Evolutionary conservation across 1,140 invertebrate species (phyloP), one percentile per base, ranked within the genome.

Genomic region (Parapsyche elsis): DNA sequence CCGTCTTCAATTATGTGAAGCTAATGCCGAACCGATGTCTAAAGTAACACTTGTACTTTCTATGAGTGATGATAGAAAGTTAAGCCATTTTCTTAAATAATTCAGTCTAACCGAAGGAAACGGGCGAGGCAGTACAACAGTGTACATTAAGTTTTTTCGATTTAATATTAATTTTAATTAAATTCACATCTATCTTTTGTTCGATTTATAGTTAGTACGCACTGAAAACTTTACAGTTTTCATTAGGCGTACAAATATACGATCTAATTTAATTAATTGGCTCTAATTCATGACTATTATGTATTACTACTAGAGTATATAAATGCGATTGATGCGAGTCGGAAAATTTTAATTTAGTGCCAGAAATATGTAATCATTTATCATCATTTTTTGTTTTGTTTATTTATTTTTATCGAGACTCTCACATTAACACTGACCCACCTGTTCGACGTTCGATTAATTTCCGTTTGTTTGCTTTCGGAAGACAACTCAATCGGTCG

Each of bases 31-130:
- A 74, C 45, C 45, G 45, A 49, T 12, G 30, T 74, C 45, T 74
- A 12, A n/a, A 53, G 12, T 23, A 49, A 74, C 71, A 74, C 71
- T 74, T 74, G 71, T 45, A 16, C 30, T 74, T 74, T 74, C 71
- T 74, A 74, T 74, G 71, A 74, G 19, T 38, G 71, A 74, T 74
- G 71, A 53, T 74, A 74, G 71, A 74, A 74, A 74, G 71, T 53
- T 23, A 44, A 45, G 16, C 12, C 46, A n/a, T 74, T 53, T 74
- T 53, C 30, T 38, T 38, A 38, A 38, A 38, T 38, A 38, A 38
- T 38, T 7, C 7, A 38, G 30, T 38, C 30, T 38, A 38, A 38
- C 7, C 30, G 30, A 38, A 38, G 30, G 30, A 38, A 38, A 38
- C 30, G 30, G 7, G 30, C 30, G 30, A 38, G 7, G 30, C 30